Evolutionary conservation across 2,888 invertebrate genomes (phyloP).

Genomic region (Leptogaster cylindrica): DNA sequence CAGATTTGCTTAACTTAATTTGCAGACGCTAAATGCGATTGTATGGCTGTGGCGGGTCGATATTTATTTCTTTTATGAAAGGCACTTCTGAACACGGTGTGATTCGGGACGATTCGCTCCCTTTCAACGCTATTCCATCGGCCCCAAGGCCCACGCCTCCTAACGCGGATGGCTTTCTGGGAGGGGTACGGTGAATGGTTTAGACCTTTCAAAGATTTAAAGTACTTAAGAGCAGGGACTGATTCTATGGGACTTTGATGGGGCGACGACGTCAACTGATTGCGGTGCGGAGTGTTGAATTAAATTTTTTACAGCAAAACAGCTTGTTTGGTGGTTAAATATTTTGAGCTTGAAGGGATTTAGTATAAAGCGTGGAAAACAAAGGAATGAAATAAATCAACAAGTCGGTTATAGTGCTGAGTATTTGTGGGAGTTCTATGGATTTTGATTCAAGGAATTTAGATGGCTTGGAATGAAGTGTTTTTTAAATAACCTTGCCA

Average conservation of each 20-base stretch:
- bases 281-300: background rate
- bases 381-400: background rate
- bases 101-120: slow-evolving; percentile 27
- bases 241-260: slow-evolving; percentile 39
- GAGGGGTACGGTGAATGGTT: slow-evolving; percentile 26
- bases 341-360: background rate
- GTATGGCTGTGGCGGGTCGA: slow-evolving; percentile 48
- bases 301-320: background rate
- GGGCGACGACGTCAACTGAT: slow-evolving; percentile 44
- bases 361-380: background rate
- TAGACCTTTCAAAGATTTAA: slow-evolving; percentile 43
- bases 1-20: slow-evolving; percentile 51
- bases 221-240: slow-evolving; percentile 36
- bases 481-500: too few relatives aligned
- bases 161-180: too few relatives aligned
- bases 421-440: too few relatives aligned
- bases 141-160: too few relatives aligned
- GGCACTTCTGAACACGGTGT: slow-evolving; percentile 42
- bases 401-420: background rate
- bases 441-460: too few relatives aligned
- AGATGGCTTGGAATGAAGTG: too few relatives aligned
- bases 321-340: background rate
- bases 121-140: too few relatives aligned
- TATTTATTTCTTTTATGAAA: slow-evolving; percentile 48
- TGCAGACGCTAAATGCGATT: slow-evolving; percentile 48